Evolutionary conservation across 2,797 vertebrate genomes (phyloP), one percentile per base, ranked within the genome.

Genomic region (Acipenser oxyrinchus): DNA sequence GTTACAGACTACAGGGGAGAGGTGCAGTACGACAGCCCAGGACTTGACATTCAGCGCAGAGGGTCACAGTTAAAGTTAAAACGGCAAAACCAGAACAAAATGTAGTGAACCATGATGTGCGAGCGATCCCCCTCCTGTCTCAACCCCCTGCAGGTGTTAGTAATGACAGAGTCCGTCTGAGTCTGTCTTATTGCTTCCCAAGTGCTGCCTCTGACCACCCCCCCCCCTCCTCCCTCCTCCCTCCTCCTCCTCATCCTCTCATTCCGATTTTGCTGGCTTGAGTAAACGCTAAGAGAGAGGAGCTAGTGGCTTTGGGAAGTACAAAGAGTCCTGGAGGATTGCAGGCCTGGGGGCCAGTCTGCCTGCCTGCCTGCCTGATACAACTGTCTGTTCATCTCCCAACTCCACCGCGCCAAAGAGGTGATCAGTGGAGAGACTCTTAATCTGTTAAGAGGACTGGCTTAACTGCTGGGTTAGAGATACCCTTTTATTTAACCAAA

Each of bases 401-500:
- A 67, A 80, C 78, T 69, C n/a, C 49, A 37, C 50, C 60, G 68
- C 61, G 8, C 66, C 66, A 63, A 70, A 72, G 8, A 48, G 10
- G 64, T 51, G 12, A 63, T 71, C 77, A 74, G 83, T 84, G 87
- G 87, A 82, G 83, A 74, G 79, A 84, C 86, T 81, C 87, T 85
- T 87, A 87, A 93, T 93, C 91, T 89, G 85, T 83, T 83, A 87
- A 89, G 23, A 37, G 81, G 81, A 87, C 85, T 89, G 84, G 93
- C 89, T 93, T 92, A 93, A 83, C 85, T 80, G 82, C 85, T 79
- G 81, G 86, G 83, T 88, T 87, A 89, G 85, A 82, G 82, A 89
- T 87, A 86, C 88, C 86, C 79, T 85, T 85, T 78, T 82, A 77
- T 87, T 83, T 77, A 78, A 77, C 82, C 79, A 79, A 82, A 87